Percentiles rank a stretch among this genome's conserved stretches.
Conservation (phyloP, 2,113 vertebrate genomes). For the Syngnathus typhle region DNA sequence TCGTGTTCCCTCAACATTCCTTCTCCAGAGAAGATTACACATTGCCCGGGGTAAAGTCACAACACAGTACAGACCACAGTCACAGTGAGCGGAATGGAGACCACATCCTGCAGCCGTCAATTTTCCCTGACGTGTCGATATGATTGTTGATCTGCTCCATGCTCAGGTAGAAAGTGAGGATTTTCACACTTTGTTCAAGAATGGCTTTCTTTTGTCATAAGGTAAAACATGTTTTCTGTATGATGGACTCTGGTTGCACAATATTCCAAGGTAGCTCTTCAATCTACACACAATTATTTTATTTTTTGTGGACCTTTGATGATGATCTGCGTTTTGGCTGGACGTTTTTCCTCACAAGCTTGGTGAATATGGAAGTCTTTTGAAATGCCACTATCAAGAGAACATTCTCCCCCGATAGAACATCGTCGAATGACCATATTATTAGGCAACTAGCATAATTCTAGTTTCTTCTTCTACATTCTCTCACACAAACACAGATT, state of each 20-base stretch:
- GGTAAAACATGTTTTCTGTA: neutral
- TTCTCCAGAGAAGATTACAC: constrained; percentile 64
- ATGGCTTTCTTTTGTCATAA: constrained; percentile 24
- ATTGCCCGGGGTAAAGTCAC: constrained; percentile 51
- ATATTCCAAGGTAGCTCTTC: neutral
- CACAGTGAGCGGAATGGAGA: constrained; percentile 43
- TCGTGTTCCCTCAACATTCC: constrained; percentile 35
- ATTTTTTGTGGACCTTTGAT: neutral
- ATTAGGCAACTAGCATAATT: neutral
- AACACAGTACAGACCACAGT: constrained; percentile 56
- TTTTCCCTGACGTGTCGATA: constrained; percentile 44
- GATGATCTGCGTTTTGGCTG: neutral
- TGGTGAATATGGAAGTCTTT: neutral
- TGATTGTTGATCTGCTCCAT: constrained; percentile 53
- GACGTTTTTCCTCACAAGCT: neutral
- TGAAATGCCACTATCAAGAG: neutral
- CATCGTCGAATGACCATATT: neutral
- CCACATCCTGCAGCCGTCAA: constrained; percentile 48
- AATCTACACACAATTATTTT: neutral
- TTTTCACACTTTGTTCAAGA: constrained; percentile 26
- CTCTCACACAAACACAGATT: constrained; percentile 6
- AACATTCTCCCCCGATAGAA: neutral
- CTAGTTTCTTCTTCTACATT: neutral
- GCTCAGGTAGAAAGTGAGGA: constrained; percentile 15
- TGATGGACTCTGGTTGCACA: neutral